phyloP scores from a whole-genome alignment of 2,888 invertebrate species.

The Pheosia tremula region DNA sequence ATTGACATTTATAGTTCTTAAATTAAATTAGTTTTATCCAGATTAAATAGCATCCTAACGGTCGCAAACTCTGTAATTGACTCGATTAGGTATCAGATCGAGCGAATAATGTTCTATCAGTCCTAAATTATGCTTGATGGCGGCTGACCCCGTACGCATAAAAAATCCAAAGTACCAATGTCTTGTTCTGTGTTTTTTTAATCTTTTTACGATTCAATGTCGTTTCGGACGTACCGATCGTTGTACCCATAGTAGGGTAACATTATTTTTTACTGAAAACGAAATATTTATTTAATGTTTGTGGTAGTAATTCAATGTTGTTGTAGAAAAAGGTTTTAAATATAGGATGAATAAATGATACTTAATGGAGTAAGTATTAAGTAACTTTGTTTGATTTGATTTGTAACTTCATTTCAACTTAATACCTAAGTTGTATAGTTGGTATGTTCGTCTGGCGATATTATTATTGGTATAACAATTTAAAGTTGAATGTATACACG shows the following conservation, averaged over 20 bases:
- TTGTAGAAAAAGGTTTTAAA: not conserved
- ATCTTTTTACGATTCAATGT: conserved; percentile 46
- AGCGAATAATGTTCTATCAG: not conserved
- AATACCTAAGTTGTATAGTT: not conserved
- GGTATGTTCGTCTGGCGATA: not conserved
- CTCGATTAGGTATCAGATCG: too few species aligned
- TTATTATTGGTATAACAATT: too few species aligned
- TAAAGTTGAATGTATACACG: too few species aligned
- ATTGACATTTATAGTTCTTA: too few species aligned
- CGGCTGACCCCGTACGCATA: conserved; percentile 20
- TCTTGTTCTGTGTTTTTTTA: conserved; percentile 26
- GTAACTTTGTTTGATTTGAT: not conserved
- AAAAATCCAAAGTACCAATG: conserved; percentile 26
- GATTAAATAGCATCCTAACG: too few species aligned
- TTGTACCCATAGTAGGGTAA: conserved; percentile 17
- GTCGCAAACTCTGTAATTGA: too few species aligned
- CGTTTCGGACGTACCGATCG: conserved; percentile 47
- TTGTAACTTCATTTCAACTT: too few species aligned
- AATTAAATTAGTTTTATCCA: too few species aligned
- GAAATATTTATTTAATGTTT: too few species aligned
- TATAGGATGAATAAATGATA: not conserved
- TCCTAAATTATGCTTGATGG: not conserved
- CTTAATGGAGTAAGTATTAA: too few species aligned
- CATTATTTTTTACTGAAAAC: too few species aligned
- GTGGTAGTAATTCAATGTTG: conserved; percentile 1